Evolutionary conservation across 37 sponge, comb jelly and placozoan genomes (phyloP), one percentile per base, ranked within the genome.

Genomic region (Aplysina aerophoba): DNA sequence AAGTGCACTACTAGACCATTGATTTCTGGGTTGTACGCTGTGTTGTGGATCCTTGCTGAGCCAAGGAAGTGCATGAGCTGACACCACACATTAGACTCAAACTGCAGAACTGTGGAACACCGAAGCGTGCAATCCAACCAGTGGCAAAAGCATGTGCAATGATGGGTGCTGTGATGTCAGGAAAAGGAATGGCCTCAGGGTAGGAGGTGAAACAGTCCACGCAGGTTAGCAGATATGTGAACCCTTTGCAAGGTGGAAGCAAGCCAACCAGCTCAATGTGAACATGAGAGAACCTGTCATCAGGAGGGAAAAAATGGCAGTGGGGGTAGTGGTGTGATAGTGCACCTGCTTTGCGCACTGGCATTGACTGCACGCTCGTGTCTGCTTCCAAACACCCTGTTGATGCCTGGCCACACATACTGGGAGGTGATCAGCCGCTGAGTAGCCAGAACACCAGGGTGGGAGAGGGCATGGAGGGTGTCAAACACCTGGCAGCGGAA

Each of bases 181-280:
- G n/a, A n/a, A n/a, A n/a, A n/a, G n/a, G n/a, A n/a, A n/a, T n/a
- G n/a, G n/a, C n/a, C n/a, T n/a, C n/a, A n/a, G n/a, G n/a, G n/a
- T n/a, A n/a, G n/a, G n/a, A n/a, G n/a, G n/a, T n/a, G n/a, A n/a
- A n/a, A n/a, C n/a, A n/a, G n/a, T n/a, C n/a, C n/a, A n/a, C n/a
- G n/a, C n/a, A n/a, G n/a, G n/a, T n/a, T n/a, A n/a, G n/a, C n/a
- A 90, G 83, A 63, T 91, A 91, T 28, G 61, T 55, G 79, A 21
- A 80, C 37, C 91, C 85, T 39, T 53, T 75, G 27, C 81, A 83
- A 21, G 89, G 62, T 0, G 85, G 88, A 11, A 91, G 87, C 13
- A 85, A 85, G 16, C 91, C 91, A 20, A 91, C 87, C 35, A 90
- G 59, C 33, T 90, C 83, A 17, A 90, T 38, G 38, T 90, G 87